Base-by-base conservation (phyloP, 2,888 invertebrate genomes). In the Polietes domitor region DNA sequence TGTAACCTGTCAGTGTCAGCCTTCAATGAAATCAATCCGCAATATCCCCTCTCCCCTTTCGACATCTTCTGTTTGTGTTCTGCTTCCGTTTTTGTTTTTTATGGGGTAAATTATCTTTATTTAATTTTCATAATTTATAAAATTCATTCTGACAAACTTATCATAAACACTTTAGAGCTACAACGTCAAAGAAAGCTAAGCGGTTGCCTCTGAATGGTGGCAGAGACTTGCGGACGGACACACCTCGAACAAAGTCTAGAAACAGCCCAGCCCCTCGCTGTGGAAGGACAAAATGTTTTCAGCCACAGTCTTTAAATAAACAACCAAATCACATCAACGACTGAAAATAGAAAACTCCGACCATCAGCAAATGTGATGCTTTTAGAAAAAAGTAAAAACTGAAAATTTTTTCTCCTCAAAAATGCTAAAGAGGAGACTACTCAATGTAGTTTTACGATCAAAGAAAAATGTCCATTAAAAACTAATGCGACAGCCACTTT, bases 91-190 rank as follows among this genome's bases (percentile, higher is more conserved):
- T 77, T 43, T 55, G 61, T 19, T n/a, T n/a, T n/a, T 77, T 68
- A 74, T 82, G 74, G 12, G 65, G 26, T 72, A 72, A 82, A 79
- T 79, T 73, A 79, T 71, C 28, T 50, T 68, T 47, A 58, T 80
- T 78, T 75, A 82, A 37, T 19, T 53, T 15, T 76, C 43, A 55
- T 72, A 70, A 58, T 81, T 68, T 74, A 65, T 78, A 58, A 71
- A 82, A 82, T 72, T 61, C 26, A 37, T 73, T 73, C 73, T 80
- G 72, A 79, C 68, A 65, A 79, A 76, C 55, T 79, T 83, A 83
- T 77, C 80, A 77, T 79, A 80, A 80, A 80, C 76, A 80, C 80
- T 83, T 79, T 55, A 50, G 55, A 72, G 76, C 68, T 76, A 50
- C 55, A 79, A 78, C 53, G 21, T 53, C 50, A 68, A 74, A 78